phyloP scores from a whole-genome alignment of 2,797 vertebrate species.

The Atherinosoma microstoma region DNA sequence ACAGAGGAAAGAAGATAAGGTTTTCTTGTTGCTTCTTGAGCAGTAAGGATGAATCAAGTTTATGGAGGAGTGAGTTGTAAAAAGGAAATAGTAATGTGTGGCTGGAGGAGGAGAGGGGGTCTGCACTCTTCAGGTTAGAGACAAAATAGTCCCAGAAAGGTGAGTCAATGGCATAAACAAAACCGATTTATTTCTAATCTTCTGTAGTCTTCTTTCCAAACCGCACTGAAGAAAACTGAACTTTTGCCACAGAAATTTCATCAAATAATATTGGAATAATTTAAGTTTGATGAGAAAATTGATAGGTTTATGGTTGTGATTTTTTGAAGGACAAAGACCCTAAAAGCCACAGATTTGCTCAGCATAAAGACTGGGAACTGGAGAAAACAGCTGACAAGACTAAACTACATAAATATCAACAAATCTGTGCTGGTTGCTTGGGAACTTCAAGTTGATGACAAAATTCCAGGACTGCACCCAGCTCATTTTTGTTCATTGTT shows the following conservation, averaged over 20 bases:
- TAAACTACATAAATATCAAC: background rate
- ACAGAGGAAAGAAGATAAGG: background rate
- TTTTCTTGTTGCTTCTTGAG: slow-evolving; percentile 33
- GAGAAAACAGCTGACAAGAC: background rate
- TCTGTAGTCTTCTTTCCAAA: background rate
- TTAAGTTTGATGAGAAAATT: background rate
- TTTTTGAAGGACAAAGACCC: background rate
- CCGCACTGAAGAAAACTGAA: background rate
- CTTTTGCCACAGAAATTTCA: background rate
- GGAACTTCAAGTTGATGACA: background rate
- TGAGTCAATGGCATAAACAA: slow-evolving; percentile 1
- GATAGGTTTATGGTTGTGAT: background rate
- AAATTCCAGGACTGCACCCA: background rate
- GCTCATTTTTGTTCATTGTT: background rate
- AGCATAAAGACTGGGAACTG: background rate
- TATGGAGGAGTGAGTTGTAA: slow-evolving; percentile 53
- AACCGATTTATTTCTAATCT: background rate
- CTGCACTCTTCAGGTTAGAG: background rate
- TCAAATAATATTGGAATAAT: background rate
- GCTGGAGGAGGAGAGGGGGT: slow-evolving; percentile 25
- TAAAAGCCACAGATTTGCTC: background rate
- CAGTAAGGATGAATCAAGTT: slow-evolving; percentile 27
- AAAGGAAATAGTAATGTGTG: slow-evolving; percentile 31
- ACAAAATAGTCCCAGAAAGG: slow-evolving; percentile 10
- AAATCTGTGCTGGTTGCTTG: background rate